phyloP scores from a whole-genome alignment of 2,888 invertebrate genomes.

The Sphecodes monilicornis region DNA sequence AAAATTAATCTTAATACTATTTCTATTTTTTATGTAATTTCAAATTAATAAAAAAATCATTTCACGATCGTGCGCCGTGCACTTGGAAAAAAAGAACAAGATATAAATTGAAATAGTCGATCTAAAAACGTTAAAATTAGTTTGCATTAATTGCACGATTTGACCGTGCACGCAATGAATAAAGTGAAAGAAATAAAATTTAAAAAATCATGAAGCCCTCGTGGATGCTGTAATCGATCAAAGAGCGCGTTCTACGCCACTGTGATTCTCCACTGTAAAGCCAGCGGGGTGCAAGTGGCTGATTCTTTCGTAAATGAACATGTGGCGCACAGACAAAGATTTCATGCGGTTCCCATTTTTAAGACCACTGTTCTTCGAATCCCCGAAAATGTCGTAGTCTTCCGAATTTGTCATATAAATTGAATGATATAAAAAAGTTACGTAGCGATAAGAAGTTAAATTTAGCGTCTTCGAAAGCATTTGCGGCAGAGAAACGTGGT shows the following conservation, averaged over 20 bases:
- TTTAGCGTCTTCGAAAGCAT: not conserved
- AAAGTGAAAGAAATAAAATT: not conserved
- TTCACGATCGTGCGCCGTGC: not conserved
- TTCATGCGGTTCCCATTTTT: constrained; percentile 23
- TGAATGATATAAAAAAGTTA: not conserved
- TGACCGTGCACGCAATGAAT: not conserved
- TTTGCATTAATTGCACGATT: not conserved
- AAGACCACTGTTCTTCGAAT: constrained; percentile 8
- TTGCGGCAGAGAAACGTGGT: not conserved
- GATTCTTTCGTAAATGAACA: constrained; percentile 68
- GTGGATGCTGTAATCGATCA: not conserved
- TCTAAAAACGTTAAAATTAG: not conserved
- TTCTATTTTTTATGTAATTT: not conserved
- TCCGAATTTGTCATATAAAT: not conserved
- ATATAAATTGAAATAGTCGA: not conserved
- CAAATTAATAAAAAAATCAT: not conserved
- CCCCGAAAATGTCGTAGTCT: not conserved
- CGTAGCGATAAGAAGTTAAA: not conserved
- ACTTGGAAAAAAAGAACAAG: not conserved
- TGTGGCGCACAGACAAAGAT: constrained; percentile 66
- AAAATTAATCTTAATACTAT: not conserved
- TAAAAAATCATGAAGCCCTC: not conserved
- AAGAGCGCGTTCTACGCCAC: constrained; percentile 53
- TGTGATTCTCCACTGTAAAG: constrained; percentile 49
- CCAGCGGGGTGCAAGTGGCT: constrained; percentile 47